phyloP scores from a whole-genome alignment of 2,888 invertebrate genomes.

The Galerucella calmariensis region DNA sequence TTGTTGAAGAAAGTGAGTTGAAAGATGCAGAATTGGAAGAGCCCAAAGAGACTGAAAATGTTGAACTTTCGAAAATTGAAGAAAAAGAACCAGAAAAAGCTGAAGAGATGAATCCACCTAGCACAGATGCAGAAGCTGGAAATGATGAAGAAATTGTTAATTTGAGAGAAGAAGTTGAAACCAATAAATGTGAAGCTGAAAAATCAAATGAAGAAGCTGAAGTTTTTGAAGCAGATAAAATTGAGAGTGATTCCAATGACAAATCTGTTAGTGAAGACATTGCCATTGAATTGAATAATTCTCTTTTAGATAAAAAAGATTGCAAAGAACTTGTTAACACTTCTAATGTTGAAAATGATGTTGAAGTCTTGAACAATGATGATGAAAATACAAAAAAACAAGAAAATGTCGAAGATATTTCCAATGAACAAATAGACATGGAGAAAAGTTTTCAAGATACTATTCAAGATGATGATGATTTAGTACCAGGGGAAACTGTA shows the following conservation, averaged over 20 bases:
- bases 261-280: background rate
- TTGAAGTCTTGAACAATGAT: background rate
- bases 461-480: slow-evolving; percentile 4
- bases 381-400: background rate
- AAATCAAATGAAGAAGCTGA: background rate
- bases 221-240: too few species aligned
- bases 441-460: slow-evolving; percentile 22
- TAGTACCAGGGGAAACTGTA: background rate
- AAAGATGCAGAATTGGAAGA: background rate
- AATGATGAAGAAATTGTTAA: background rate
- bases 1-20: background rate
- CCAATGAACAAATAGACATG: slow-evolving; percentile 10
- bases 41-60: background rate
- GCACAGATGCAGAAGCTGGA: background rate
- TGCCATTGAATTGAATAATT: background rate
- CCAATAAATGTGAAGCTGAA: background rate
- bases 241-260: background rate
- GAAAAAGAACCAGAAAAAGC: background rate
- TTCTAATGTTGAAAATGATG: background rate
- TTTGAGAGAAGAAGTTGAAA: background rate
- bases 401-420: background rate
- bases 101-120: background rate
- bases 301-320: background rate
- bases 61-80: background rate
- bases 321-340: background rate